Conservation (phyloP, 2,888 invertebrate species). For the Chloroclysta siterata region DNA sequence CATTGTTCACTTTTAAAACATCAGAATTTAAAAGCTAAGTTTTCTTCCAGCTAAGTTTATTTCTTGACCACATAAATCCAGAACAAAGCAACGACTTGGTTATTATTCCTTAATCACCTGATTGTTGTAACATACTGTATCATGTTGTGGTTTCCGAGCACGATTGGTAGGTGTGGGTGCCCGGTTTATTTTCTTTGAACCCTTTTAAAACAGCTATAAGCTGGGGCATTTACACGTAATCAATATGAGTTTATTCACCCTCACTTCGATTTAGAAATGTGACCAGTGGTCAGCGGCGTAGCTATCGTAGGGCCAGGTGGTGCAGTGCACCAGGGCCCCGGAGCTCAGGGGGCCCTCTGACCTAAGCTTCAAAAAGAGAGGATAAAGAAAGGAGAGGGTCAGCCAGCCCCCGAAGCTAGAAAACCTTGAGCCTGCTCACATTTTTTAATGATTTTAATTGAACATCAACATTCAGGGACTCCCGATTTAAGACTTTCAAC, state of each 20-base stretch:
- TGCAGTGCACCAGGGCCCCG: no score
- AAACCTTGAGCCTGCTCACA: no score
- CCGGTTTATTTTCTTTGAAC: constrained; percentile 63
- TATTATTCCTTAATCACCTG: constrained; percentile 21
- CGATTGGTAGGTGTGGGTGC: constrained; percentile 59
- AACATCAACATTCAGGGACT: no score
- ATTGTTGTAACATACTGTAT: constrained; percentile 54
- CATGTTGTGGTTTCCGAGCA: constrained; percentile 61
- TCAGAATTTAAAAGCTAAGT: neutral
- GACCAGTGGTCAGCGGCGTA: no score
- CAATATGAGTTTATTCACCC: constrained; percentile 43
- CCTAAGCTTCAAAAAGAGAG: no score
- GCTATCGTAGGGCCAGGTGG: no score
- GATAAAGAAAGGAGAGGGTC: no score
- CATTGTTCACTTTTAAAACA: no score
- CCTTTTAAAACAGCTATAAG: constrained; percentile 51
- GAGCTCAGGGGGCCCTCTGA: no score
- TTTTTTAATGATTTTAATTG: no score
- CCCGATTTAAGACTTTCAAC: no score
- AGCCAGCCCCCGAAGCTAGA: no score
- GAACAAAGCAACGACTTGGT: constrained; percentile 24
- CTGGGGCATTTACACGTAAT: constrained; percentile 45
- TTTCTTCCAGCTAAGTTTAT: neutral
- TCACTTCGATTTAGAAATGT: constrained; percentile 20
- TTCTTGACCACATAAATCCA: constrained; percentile 34